These are phyloP conservation scores for Podarcis lilfordi DNA, from an alignment of 2,797 vertebrate genomes.

Conservation along the genomic window DNA sequence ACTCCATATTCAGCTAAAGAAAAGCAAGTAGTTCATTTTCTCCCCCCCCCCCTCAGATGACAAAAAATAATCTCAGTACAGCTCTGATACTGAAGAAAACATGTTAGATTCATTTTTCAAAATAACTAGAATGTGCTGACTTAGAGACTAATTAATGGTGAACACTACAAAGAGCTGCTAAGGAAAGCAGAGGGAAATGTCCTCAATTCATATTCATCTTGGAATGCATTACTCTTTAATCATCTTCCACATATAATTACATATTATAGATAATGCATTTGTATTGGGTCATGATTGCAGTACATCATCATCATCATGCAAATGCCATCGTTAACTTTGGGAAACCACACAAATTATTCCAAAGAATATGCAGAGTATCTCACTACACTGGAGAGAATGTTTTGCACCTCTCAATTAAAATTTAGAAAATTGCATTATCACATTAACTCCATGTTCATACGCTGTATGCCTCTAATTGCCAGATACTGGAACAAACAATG, in stretches of 20 bases:
- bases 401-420: slow-evolving; percentile 2
- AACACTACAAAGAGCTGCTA: slow-evolving; percentile 35
- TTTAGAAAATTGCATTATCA: not conserved
- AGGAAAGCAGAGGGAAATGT: slow-evolving; percentile 32
- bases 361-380: slow-evolving; percentile 55
- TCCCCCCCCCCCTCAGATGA: slow-evolving; percentile 1
- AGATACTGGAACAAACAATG: not conserved
- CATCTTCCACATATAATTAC: slow-evolving; percentile 70
- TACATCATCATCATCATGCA: slow-evolving; percentile 64
- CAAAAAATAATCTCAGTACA: slow-evolving; percentile 10
- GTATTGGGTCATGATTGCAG: slow-evolving; percentile 53
- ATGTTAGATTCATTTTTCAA: slow-evolving; percentile 27
- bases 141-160: slow-evolving; percentile 65
- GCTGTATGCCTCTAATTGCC: not conserved
- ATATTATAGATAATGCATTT: slow-evolving; percentile 68
- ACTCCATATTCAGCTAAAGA: not conserved
- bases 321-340: slow-evolving; percentile 63
- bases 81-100: slow-evolving; percentile 26
- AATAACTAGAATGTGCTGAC: slow-evolving; percentile 42
- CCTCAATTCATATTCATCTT: slow-evolving; percentile 63
- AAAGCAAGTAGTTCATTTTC: slow-evolving; percentile 36
- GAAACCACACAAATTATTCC: slow-evolving; percentile 64
- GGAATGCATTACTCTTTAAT: slow-evolving; percentile 70
- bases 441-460: not conserved
- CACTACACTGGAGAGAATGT: slow-evolving; percentile 49